Conservation (phyloP, 2,113 vertebrate genomes). For the Chaetops frenatus region DNA sequence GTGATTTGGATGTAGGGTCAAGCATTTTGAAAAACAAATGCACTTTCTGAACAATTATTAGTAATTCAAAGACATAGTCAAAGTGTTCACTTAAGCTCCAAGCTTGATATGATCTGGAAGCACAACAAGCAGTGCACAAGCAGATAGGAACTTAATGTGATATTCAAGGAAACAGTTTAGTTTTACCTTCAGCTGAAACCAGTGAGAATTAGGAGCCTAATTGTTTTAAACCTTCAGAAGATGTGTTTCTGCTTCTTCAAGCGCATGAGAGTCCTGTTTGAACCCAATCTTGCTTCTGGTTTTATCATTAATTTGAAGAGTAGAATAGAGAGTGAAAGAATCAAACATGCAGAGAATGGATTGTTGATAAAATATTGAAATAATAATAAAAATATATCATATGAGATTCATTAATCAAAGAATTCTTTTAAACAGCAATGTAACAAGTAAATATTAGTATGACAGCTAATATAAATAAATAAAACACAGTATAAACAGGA, state of each 20-base stretch:
- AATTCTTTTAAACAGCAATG: background rate
- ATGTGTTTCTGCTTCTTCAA: background rate
- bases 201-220: background rate
- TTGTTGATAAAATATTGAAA: background rate
- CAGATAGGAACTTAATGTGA: background rate
- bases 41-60: background rate
- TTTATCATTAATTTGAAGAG: conserved; percentile 19
- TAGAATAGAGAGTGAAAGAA: conserved; percentile 6
- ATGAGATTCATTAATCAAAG: background rate
- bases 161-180: background rate
- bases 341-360: background rate
- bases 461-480: background rate
- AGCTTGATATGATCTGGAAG: background rate
- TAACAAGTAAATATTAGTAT: background rate
- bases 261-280: background rate
- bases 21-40: background rate
- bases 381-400: background rate
- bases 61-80: background rate
- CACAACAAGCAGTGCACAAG: background rate
- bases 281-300: background rate
- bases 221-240: background rate
- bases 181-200: background rate
- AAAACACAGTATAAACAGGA: background rate
- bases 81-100: background rate
- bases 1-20: background rate